Evolutionary conservation across 2,888 invertebrate species (phyloP), one percentile per base, ranked within the genome.

Genomic region (Drepana falcataria): DNA sequence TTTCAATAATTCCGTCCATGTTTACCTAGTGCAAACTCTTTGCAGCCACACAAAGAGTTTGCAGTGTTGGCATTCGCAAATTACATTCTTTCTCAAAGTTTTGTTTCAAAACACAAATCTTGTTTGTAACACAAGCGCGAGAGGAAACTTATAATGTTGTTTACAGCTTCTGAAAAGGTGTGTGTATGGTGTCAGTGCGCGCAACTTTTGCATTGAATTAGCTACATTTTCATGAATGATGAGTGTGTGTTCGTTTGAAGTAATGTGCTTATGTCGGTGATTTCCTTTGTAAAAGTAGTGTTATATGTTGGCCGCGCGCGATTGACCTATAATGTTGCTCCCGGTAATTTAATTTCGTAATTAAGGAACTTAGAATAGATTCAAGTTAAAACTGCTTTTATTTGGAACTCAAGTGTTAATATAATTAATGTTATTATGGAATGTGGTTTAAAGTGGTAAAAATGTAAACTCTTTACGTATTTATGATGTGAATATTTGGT

Each of bases 171-270:
- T 55, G 54, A 57, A 55, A 59, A 64, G 62, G 63, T 65, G 66
- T 62, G 37, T 37, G 59, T 57, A 59, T 52, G 56, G 59, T 58
- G 61, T 53, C 56, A 58, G 53, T 55, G 54, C 51, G 48, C 35
- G 48, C 49, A 66, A 67, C 60, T 69, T 68, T 64, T 61, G 59
- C 60, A 69, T 69, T 61, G 59, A 65, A 67, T 69, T 67, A 66
- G 61, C 59, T 54, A 63, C 64, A 67, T 64, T 63, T 53, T 53
- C 54, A 56, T 54, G 59, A 56, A 57, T 58, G 60, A 57, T 59
- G 56, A 61, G 53, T 52, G 55, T 59, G 57, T 21, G 21, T 21
- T 21, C 21, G 21, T 21, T 21, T 61, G 56, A 44, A 44, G 47
- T 9, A 34, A 35, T 3, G 41, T 40, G 3, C 35, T 2, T 52